Percentiles rank a stretch among this genome's conserved stretches.
phyloP scores from a whole-genome alignment of 2,797 vertebrate species.

The Miichthys miiuy region DNA sequence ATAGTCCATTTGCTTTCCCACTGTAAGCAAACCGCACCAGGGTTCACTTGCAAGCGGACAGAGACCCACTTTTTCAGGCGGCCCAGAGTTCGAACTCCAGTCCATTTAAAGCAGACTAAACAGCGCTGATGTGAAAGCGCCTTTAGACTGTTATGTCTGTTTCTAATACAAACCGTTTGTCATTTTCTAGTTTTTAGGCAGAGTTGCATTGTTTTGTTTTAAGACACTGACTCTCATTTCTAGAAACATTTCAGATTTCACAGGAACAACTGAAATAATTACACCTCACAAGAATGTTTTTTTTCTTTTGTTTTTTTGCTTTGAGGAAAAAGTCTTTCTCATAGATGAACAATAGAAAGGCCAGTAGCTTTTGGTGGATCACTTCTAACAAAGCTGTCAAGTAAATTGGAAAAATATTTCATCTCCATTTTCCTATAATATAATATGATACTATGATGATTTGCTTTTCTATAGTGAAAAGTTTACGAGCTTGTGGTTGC shows the following conservation, averaged over 20 bases:
- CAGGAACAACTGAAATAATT: not conserved
- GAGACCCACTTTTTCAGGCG: no score
- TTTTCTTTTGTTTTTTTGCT: not conserved
- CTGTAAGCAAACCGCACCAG: no score
- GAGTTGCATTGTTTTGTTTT: not conserved
- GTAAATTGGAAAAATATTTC: not conserved
- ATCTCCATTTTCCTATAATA: not conserved
- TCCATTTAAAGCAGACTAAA: no score
- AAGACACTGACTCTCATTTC: not conserved
- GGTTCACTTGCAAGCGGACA: no score
- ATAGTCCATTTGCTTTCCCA: no score
- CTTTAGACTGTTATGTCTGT: not conserved
- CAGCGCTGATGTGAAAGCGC: no score
- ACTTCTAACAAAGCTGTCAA: not conserved
- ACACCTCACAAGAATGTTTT: not conserved
- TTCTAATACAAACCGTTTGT: not conserved
- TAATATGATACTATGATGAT: not conserved
- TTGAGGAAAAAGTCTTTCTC: not conserved
- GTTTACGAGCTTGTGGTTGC: not conserved
- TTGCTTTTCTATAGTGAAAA: not conserved
- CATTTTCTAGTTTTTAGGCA: not conserved
- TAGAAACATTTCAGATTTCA: not conserved
- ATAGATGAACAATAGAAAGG: not conserved
- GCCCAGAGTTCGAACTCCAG: no score
- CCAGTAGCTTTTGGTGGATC: not conserved